Conservation (phyloP, 2,797 vertebrate genomes). For the Lagorchestes hirsutus region DNA sequence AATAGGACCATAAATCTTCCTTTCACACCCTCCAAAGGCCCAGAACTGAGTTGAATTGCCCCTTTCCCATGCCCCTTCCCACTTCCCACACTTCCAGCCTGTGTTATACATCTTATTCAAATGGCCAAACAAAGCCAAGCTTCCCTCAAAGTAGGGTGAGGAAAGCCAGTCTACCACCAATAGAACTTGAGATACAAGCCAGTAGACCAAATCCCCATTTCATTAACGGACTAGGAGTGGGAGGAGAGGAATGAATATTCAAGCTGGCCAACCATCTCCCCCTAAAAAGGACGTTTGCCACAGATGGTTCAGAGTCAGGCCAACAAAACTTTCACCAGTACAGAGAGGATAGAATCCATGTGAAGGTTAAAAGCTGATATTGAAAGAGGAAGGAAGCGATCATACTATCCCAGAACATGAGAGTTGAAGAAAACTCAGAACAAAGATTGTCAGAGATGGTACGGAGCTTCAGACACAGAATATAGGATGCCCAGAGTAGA, state of each 20-base stretch:
- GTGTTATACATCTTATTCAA: conserved; percentile 58
- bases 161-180: conserved; percentile 47
- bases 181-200: conserved; percentile 9
- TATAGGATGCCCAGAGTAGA: not conserved
- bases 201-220: conserved; percentile 7
- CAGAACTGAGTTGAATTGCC: conserved; percentile 44
- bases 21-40: conserved; percentile 76
- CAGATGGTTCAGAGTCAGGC: not conserved
- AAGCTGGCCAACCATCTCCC: not conserved
- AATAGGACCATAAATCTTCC: conserved; percentile 79
- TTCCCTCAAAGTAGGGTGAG: not conserved
- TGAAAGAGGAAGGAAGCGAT: not conserved
- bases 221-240: not conserved
- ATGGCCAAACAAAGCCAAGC: conserved; percentile 70
- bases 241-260: conserved; percentile 70
- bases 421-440: not conserved
- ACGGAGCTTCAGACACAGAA: not conserved
- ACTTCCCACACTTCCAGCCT: conserved; percentile 65
- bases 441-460: not conserved
- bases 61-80: conserved; percentile 23
- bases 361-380: not conserved
- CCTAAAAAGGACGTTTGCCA: not conserved
- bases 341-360: not conserved
- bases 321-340: not conserved
- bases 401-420: not conserved